phyloP scores from a whole-genome alignment of 2,888 invertebrate genomes.

The Hydrotaea diabolus region DNA sequence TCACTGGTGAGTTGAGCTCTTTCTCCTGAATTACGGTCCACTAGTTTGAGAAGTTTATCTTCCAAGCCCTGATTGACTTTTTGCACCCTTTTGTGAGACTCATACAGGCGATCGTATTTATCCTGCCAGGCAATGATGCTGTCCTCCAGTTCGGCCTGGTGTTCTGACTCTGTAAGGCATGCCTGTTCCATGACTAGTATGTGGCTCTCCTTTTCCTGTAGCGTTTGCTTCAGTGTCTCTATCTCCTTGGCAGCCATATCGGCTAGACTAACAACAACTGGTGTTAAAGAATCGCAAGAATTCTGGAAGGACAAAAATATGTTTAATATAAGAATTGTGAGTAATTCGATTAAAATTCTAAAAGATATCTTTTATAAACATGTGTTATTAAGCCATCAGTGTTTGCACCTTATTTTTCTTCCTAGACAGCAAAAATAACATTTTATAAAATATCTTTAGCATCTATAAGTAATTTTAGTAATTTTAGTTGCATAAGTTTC shows the following conservation, averaged over 20 bases:
- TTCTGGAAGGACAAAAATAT: constrained; percentile 66
- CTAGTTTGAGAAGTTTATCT: constrained; percentile 95
- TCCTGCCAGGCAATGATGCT: constrained; percentile 94
- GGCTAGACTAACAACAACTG: constrained; percentile 80
- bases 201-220: constrained; percentile 91
- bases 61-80: constrained; percentile 96
- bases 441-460: too few relatives aligned
- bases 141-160: constrained; percentile 89
- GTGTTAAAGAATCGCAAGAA: constrained; percentile 85
- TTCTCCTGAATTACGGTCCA: constrained; percentile 95
- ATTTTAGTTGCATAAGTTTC: too few relatives aligned
- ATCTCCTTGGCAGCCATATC: constrained; percentile 83
- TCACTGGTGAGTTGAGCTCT: constrained; percentile 93
- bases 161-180: constrained; percentile 90
- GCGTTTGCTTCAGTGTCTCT: constrained; percentile 90
- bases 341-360: too few relatives aligned
- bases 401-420: too few relatives aligned
- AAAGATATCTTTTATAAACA: too few relatives aligned
- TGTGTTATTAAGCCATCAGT: too few relatives aligned
- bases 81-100: constrained; percentile 95
- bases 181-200: constrained; percentile 93
- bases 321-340: too few relatives aligned
- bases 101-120: constrained; percentile 95
- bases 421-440: too few relatives aligned
- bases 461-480: too few relatives aligned